A percentile compares a stretch with the other conserved stretches of the same genome.
These are phyloP conservation scores for Coreius guichenoti DNA, from an alignment of 2,797 vertebrate genomes.

Conservation along the genomic window DNA sequence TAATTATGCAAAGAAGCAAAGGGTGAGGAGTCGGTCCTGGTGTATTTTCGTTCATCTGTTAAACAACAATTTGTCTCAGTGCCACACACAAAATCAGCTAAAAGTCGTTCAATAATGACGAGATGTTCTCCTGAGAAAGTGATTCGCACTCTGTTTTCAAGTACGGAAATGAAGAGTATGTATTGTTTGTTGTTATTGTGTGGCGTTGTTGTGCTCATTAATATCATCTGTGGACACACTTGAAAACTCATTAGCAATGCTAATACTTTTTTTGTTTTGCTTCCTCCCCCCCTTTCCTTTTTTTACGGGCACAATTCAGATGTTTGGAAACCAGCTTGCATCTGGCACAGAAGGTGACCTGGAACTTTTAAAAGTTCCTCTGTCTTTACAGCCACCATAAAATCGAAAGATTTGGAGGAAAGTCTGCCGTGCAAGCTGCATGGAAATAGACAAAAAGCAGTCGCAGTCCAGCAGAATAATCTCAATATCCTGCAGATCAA, in stretches of 20 bases:
- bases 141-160: background rate
- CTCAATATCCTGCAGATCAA: slow-evolving; percentile 31
- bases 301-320: slow-evolving; percentile 57
- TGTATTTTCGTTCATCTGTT: slow-evolving; percentile 18
- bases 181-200: slow-evolving; percentile 22
- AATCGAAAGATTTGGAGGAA: slow-evolving; percentile 8
- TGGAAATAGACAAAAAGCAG: slow-evolving; percentile 16
- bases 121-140: background rate
- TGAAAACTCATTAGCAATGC: slow-evolving; percentile 74
- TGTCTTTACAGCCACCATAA: slow-evolving; percentile 34
- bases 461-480: background rate
- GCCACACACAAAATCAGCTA: slow-evolving; percentile 10
- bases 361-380: slow-evolving; percentile 64
- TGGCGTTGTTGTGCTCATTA: slow-evolving; percentile 38
- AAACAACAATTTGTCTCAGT: slow-evolving; percentile 27
- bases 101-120: background rate
- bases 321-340: slow-evolving; percentile 69
- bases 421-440: background rate
- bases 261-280: slow-evolving; percentile 64
- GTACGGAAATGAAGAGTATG: background rate
- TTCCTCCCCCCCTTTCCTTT: background rate
- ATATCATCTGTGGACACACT: slow-evolving; percentile 48
- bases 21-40: slow-evolving; percentile 26
- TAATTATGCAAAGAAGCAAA: slow-evolving; percentile 63
- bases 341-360: slow-evolving; percentile 73